These are phyloP conservation scores for Pelagia noctiluca DNA, from an alignment of 30 jellyfish, hydroid and myxozoan species.

Conservation along the genomic window DNA sequence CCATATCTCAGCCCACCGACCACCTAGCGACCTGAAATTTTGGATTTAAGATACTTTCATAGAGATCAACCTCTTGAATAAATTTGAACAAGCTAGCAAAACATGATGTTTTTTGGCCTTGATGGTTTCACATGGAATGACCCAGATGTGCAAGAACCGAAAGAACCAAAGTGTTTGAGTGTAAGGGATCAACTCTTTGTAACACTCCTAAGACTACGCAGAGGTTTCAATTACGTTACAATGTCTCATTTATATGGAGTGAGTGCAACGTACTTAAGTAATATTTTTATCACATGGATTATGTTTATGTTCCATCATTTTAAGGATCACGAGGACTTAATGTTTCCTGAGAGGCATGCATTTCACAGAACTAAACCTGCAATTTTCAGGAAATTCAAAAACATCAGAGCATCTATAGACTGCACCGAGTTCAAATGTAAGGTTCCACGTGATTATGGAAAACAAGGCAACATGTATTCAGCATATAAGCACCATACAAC, in stretches of 20 bases:
- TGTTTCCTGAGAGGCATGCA: background rate
- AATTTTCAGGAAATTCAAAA: too few species aligned
- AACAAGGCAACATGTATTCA: slow-evolving; percentile 64
- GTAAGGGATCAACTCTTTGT: slow-evolving; percentile 24
- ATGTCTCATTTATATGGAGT: background rate
- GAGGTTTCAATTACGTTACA: slow-evolving; percentile 13
- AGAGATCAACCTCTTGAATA: too few species aligned
- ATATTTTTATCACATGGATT: background rate
- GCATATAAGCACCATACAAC: slow-evolving; percentile 56
- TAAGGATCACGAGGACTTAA: background rate
- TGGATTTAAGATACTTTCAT: too few species aligned
- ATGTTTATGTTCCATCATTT: background rate
- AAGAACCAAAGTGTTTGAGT: too few species aligned
- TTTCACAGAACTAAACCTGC: too few species aligned
- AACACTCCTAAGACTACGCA: slow-evolving; percentile 9
- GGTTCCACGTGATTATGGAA: slow-evolving; percentile 28
- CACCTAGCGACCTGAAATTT: too few species aligned
- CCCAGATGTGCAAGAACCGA: too few species aligned
- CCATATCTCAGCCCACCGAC: too few species aligned
- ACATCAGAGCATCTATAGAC: slow-evolving; percentile 30
- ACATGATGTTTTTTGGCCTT: too few species aligned
- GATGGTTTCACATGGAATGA: too few species aligned
- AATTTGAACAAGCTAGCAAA: too few species aligned
- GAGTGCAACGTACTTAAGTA: background rate
- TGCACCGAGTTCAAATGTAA: slow-evolving; percentile 2